A percentile compares a stretch with the other conserved stretches of the same genome.
Conservation (phyloP, 2,113 vertebrate genomes). For the Anoura caudifer region DNA sequence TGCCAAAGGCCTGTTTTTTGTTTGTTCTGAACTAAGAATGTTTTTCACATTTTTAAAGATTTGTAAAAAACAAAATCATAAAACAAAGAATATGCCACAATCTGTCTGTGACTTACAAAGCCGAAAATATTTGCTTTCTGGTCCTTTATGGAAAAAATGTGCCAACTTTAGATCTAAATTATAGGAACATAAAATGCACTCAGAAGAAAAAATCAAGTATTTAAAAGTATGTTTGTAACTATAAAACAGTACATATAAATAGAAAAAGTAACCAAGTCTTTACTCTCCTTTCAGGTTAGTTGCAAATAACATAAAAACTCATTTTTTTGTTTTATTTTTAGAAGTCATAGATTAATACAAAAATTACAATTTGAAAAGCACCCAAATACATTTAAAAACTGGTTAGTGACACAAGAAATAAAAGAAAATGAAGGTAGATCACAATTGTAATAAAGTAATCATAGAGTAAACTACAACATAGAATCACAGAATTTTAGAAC, state of each 20-base stretch:
- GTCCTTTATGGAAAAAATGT: background rate
- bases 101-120: background rate
- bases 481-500: background rate
- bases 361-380: background rate
- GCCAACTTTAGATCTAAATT: background rate
- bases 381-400: background rate
- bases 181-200: background rate
- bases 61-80: background rate
- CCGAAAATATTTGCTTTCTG: conserved; percentile 14
- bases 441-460: background rate
- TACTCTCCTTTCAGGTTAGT: background rate
- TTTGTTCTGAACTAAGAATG: background rate
- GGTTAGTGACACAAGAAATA: background rate
- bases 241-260: background rate
- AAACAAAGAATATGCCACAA: background rate
- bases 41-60: background rate
- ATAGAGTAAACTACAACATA: background rate
- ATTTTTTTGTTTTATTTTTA: background rate
- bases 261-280: background rate
- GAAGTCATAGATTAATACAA: background rate
- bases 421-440: background rate
- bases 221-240: background rate
- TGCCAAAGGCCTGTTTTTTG: background rate
- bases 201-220: background rate
- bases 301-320: background rate